Conservation (phyloP, 2,888 invertebrate species). For the Lobophora halterata region DNA sequence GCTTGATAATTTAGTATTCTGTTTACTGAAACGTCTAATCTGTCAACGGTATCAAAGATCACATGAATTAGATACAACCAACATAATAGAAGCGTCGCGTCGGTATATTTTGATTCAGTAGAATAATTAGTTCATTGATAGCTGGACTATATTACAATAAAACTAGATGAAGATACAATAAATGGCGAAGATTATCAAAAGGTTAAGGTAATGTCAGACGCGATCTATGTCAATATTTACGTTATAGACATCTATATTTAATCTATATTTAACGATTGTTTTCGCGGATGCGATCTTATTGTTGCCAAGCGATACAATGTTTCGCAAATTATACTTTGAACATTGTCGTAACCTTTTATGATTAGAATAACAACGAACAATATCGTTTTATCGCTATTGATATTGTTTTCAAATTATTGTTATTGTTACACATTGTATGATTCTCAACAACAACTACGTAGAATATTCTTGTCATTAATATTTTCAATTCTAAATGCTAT, state of each 20-base stretch:
- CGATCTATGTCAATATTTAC: slow-evolving; percentile 76
- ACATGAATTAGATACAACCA: slow-evolving; percentile 18
- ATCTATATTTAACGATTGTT: slow-evolving; percentile 50
- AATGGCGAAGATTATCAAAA: slow-evolving; percentile 57
- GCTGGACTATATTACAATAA: slow-evolving; percentile 26
- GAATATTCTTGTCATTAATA: too few species aligned
- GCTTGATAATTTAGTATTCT: too few species aligned
- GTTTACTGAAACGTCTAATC: too few species aligned
- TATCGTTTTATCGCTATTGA: too few species aligned
- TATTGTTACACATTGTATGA: too few species aligned
- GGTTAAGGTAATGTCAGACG: slow-evolving; percentile 71
- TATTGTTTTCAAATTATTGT: too few species aligned
- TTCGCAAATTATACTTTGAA: slow-evolving; percentile 3
- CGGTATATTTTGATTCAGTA: not conserved
- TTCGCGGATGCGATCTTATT: slow-evolving; percentile 41
- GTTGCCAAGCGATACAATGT: slow-evolving; percentile 51
- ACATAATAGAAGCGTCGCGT: slow-evolving; percentile 2
- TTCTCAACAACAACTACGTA: too few species aligned
- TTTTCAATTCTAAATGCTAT: too few species aligned
- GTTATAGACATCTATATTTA: slow-evolving; percentile 43
- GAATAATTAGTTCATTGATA: slow-evolving; percentile 4
- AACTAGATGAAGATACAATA: slow-evolving; percentile 53
- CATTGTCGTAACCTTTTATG: too few species aligned
- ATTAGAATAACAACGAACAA: too few species aligned
- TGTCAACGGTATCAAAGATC: slow-evolving; percentile 14